phyloP scores from a whole-genome alignment of 2,113 vertebrate genomes.

The Pomatostomus ruficeps region DNA sequence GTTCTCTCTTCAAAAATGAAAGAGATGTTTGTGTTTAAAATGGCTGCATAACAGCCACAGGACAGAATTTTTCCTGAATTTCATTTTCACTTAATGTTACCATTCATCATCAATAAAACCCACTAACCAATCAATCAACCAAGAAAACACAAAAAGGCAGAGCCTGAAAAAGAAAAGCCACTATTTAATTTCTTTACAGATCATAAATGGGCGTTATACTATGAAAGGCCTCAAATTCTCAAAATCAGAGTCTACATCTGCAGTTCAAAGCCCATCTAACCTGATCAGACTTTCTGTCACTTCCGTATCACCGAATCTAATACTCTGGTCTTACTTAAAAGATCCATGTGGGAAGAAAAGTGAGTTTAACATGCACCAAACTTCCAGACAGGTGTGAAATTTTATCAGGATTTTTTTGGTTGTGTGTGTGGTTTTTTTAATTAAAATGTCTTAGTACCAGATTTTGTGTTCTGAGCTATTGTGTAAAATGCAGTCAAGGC shows the following conservation, averaged over 20 bases:
- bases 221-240: background rate
- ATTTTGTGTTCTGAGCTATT: background rate
- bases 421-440: background rate
- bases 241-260: background rate
- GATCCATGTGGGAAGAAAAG: background rate
- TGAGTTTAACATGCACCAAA: background rate
- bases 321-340: background rate
- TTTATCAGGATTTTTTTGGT: background rate
- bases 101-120: background rate
- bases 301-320: background rate
- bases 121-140: background rate
- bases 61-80: background rate
- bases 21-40: background rate
- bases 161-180: background rate
- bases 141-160: background rate
- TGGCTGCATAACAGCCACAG: accelerated
- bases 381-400: accelerated
- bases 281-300: background rate
- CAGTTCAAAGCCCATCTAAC: background rate
- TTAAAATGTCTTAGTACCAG: background rate
- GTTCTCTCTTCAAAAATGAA: background rate
- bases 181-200: background rate
- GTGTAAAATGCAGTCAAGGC: background rate
- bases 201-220: accelerated
- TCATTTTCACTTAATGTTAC: background rate